Conservation (phyloP, 2,797 vertebrate species). For the Gila robusta region DNA sequence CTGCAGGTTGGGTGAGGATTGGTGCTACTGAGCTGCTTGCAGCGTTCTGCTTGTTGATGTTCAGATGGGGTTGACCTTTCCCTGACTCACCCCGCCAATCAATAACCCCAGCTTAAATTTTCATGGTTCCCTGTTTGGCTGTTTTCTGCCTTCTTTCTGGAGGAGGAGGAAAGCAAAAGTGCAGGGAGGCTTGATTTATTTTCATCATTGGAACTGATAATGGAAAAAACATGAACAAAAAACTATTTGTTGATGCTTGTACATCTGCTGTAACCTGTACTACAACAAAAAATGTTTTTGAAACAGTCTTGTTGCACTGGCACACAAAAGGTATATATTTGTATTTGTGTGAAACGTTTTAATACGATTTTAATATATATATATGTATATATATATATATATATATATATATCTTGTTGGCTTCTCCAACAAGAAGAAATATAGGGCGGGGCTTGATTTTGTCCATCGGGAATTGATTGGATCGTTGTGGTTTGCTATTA, state of each 20-base stretch:
- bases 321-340: background rate
- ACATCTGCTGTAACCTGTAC: background rate
- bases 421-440: background rate
- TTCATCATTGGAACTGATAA: conserved; percentile 42
- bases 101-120: conserved; percentile 82
- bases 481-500: background rate
- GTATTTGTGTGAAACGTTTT: background rate
- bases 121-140: conserved; percentile 78
- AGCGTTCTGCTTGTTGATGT: conserved; percentile 79
- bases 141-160: conserved; percentile 68
- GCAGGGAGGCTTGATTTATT: conserved; percentile 42
- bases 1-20: conserved; percentile 76
- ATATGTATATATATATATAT: too few species aligned
- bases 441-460: background rate
- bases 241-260: background rate
- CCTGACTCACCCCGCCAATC: conserved; percentile 78
- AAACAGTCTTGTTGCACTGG: conserved; percentile 5
- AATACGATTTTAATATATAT: background rate
- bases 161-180: conserved; percentile 64
- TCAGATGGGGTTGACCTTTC: conserved; percentile 77
- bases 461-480: background rate
- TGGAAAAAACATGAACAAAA: background rate
- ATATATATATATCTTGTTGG: too few species aligned
- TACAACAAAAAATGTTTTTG: background rate
- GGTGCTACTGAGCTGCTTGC: conserved; percentile 69